Evolutionary conservation across 2,888 invertebrate genomes (phyloP).

Genomic region (Apotomis betuletana): DNA sequence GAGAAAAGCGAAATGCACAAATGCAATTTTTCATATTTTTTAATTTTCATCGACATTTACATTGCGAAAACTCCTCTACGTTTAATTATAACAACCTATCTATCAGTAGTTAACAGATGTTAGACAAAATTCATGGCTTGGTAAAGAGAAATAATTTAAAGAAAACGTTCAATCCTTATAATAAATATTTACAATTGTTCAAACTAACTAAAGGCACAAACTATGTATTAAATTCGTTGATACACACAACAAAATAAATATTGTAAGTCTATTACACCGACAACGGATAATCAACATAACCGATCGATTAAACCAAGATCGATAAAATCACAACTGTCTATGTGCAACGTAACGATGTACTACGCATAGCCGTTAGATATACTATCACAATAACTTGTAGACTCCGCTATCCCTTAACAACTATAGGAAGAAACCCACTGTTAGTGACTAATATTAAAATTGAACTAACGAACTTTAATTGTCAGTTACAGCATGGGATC

Average conservation of each 20-base stretch:
- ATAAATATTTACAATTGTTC: conserved; percentile 41
- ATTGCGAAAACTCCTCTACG: background rate
- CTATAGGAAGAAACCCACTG: conserved; percentile 32
- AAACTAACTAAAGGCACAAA: conserved; percentile 32
- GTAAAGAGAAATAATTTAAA: conserved; percentile 33
- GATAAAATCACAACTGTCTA: conserved; percentile 30
- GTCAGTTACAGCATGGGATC: conserved; percentile 44
- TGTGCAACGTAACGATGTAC: conserved; percentile 11
- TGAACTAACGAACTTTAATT: conserved; percentile 49
- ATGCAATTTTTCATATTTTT: conserved; percentile 9
- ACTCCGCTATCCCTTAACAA: conserved; percentile 22
- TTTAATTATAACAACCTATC: background rate
- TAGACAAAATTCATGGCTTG: conserved; percentile 24
- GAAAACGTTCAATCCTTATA: conserved; percentile 17
- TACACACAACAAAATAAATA: conserved; percentile 32
- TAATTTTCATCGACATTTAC: background rate
- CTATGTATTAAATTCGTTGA: conserved; percentile 41
- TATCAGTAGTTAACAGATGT: conserved; percentile 25
- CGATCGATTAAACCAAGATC: background rate
- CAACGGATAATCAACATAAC: background rate
- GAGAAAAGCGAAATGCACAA: conserved; percentile 8
- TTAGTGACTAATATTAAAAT: conserved; percentile 47
- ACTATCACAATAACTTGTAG: conserved; percentile 45
- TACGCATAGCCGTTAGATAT: conserved; percentile 43
- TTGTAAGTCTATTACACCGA: background rate